Evolutionary conservation across 1,140 invertebrate genomes (phyloP).

Genomic region (Pseudomyrmex pallidus): DNA sequence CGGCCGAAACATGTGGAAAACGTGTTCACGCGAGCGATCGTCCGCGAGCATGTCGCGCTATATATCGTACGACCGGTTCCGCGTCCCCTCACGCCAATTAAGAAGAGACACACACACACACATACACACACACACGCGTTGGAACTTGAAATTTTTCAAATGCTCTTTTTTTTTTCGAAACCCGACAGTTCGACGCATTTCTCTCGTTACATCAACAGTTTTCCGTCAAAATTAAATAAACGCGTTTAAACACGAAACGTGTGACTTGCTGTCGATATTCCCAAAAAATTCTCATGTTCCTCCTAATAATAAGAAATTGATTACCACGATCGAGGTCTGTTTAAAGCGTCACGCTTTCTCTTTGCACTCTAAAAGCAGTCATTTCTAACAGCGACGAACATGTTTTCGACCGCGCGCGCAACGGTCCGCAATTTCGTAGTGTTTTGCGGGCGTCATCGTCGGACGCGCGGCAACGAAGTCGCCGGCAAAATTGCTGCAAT

Average conservation of each 20-base stretch:
- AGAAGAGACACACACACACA: not conserved
- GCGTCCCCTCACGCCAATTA: slow-evolving; percentile 43
- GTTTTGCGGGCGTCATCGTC: not conserved
- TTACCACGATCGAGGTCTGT: not conserved
- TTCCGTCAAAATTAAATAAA: slow-evolving; percentile 15
- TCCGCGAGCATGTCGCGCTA: not conserved
- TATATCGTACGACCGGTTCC: slow-evolving; percentile 46
- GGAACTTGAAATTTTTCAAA: slow-evolving; percentile 61
- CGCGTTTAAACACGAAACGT: not conserved
- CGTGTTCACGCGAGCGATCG: slow-evolving; percentile 33
- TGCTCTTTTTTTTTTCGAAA: not conserved
- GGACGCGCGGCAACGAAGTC: slow-evolving; percentile 61
- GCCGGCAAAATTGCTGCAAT: slow-evolving; percentile 47
- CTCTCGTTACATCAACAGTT: slow-evolving; percentile 1
- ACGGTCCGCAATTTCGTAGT: slow-evolving; percentile 35
- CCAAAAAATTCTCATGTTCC: not conserved
- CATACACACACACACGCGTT: slow-evolving; percentile 9
- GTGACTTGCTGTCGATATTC: no score
- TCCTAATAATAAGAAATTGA: not conserved
- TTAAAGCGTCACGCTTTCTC: not conserved
- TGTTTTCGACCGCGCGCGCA: not conserved
- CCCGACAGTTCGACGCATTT: not conserved
- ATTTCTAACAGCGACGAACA: not conserved
- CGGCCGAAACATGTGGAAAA: slow-evolving; percentile 72
- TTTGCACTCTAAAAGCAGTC: not conserved